Base-by-base conservation (phyloP, 2,888 invertebrate species). In the Sipha maydis region DNA sequence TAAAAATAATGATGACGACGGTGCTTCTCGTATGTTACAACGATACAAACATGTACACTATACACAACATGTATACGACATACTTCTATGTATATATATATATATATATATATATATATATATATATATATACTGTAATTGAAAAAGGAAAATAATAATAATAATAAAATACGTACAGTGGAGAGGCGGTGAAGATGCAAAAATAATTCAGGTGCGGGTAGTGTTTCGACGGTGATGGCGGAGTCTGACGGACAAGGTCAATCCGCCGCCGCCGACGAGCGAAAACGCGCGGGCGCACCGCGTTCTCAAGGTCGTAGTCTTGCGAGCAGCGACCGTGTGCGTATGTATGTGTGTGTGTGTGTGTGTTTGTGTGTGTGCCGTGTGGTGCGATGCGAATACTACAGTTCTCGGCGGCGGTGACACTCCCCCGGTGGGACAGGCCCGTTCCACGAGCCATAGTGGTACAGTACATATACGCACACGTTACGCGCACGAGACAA, bases 401-500 rank as follows among this genome's bases (percentile, higher is more conserved):
- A 61, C 7, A 61, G 25, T 61, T 7, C 25, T 28, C 28, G n/a
- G 11, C 31, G 71, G 34, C 41, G 34, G n/a, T 75, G 88, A 88
- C 88, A 82, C 88, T 88, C 88, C 88, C 88, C 82, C 56, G 88
- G 73, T 75, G 88, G 80, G 88, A 73, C 88, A 28, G 80, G 88
- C 80, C 88, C 82, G 88, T 88, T 88, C 75, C 21, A 31, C 9
- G 48, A 69, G 31, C 41, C 61, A 8, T 48, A 14, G 83, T 71
- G 73, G n/a, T 48, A 11, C 73, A 54, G 73, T 48, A 25, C 14
- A 3, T 14, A 76, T 17, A 67, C n/a, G 56, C 78, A 61, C 78
- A 31, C 34, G 75, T 19, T 61, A 11, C 56, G 31, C 56, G 11
- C 41, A 31, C 82, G 79, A 69, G 73, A 54, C 83, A 73, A 28